A percentile compares a stretch with the other conserved stretches of the same genome.
phyloP scores from a whole-genome alignment of 2,888 invertebrate genomes.

The Cheilosia vulpina region DNA sequence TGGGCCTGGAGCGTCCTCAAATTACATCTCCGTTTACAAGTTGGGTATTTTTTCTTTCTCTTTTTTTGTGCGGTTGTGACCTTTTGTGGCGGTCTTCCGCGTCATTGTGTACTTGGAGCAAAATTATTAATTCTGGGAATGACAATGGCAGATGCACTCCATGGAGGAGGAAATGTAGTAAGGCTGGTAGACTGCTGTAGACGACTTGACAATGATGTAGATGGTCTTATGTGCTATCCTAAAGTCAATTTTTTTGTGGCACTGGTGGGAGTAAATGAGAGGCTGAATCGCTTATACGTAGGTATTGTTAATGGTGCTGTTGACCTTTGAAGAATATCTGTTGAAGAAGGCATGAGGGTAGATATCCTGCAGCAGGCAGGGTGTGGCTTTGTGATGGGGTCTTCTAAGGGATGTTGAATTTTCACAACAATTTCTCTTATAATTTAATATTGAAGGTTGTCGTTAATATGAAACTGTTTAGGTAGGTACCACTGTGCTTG shows the following conservation, averaged over 20 bases:
- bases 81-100: conserved; percentile 36
- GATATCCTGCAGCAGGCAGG: not conserved
- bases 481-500: no score
- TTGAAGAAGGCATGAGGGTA: not conserved
- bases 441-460: no score
- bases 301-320: conserved; percentile 57
- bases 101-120: conserved; percentile 28
- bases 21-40: conserved; percentile 41
- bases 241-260: conserved; percentile 11
- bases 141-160: conserved; percentile 57
- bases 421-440: not conserved
- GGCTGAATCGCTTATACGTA: conserved; percentile 3
- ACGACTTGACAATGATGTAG: conserved; percentile 56
- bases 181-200: conserved; percentile 27
- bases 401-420: not conserved
- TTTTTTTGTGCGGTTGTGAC: conserved; percentile 20
- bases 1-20: conserved; percentile 28
- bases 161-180: conserved; percentile 1
- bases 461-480: not conserved
- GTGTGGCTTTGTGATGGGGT: not conserved
- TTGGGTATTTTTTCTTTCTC: not conserved
- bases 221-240: conserved; percentile 43
- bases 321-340: conserved; percentile 60
- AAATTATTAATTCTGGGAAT: conserved; percentile 61
- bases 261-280: not conserved